Percentiles rank a stretch among this genome's conserved stretches.
phyloP scores from a whole-genome alignment of 2,113 vertebrate genomes.

The Speoplatyrhinus poulsoni region DNA sequence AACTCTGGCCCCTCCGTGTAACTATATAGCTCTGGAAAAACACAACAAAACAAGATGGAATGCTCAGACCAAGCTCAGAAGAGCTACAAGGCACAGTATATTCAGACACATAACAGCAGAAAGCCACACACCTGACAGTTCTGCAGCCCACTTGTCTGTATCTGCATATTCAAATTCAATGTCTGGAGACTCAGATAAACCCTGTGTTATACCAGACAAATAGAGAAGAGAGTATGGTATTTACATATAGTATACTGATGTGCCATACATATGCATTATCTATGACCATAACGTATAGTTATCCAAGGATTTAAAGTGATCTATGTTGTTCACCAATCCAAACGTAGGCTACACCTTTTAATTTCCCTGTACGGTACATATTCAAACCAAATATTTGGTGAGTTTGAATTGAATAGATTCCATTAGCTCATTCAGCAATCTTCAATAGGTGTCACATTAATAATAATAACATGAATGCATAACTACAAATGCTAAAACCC shows the following conservation, averaged over 20 bases:
- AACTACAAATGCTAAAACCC: too few relatives aligned
- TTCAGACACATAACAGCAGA: background rate
- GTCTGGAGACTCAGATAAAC: constrained; percentile 90
- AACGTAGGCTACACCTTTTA: too few relatives aligned
- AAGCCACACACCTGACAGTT: constrained; percentile 85
- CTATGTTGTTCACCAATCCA: too few relatives aligned
- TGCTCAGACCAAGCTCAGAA: background rate
- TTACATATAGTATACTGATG: background rate
- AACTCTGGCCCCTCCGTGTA: constrained; percentile 98
- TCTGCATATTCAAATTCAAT: constrained; percentile 96
- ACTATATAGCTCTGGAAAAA: constrained; percentile 90
- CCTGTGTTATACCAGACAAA: constrained; percentile 70
- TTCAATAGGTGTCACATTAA: too few relatives aligned
- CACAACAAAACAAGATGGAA: constrained; percentile 6
- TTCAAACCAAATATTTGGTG: too few relatives aligned
- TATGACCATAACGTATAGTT: too few relatives aligned
- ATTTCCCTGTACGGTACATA: too few relatives aligned
- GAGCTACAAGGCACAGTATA: background rate
- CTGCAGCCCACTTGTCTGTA: constrained; percentile 91
- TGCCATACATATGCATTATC: background rate
- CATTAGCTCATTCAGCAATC: too few relatives aligned
- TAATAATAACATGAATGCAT: too few relatives aligned
- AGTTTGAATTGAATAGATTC: too few relatives aligned
- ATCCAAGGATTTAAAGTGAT: too few relatives aligned
- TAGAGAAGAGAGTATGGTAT: background rate